Evolutionary conservation across 1,140 invertebrate species (phyloP).

Genomic region (Paramacrobiotus metropolitanus): DNA sequence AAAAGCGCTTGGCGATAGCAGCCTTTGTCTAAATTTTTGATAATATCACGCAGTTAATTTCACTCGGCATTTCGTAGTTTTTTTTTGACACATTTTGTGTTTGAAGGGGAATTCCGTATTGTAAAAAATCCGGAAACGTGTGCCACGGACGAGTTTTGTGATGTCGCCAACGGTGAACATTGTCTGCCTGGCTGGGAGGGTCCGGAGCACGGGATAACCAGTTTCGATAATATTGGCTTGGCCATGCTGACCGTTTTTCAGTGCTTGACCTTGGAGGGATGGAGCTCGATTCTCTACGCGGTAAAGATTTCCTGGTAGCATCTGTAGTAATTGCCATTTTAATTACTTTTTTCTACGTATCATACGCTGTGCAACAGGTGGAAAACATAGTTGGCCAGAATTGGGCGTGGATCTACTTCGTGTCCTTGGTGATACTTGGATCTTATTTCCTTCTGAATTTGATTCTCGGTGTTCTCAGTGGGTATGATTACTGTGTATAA

Average conservation of each 20-base stretch:
- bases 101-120: background rate
- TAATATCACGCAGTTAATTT: too few relatives aligned
- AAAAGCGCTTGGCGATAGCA: too few relatives aligned
- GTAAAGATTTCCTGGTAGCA: conserved; percentile 31
- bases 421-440: conserved; percentile 97
- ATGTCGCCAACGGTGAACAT: conserved; percentile 49
- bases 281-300: conserved; percentile 98
- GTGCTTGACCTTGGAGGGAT: conserved; percentile 99
- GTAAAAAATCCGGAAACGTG: background rate
- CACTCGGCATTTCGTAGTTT: too few relatives aligned
- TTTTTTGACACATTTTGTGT: too few relatives aligned
- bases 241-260: conserved; percentile 99
- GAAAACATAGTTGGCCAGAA: conserved; percentile 93
- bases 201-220: conserved; percentile 95
- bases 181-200: conserved; percentile 80
- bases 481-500: conserved; percentile 39
- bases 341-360: background rate
- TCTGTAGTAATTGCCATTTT: background rate
- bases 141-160: background rate
- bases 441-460: conserved; percentile 99
- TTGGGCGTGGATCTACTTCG: conserved; percentile 99
- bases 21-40: too few relatives aligned
- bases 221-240: conserved; percentile 99
- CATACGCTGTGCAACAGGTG: conserved; percentile 48
- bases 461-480: conserved; percentile 99